Evolutionary conservation across 2,888 invertebrate species (phyloP), one percentile per base, ranked within the genome.

Genomic region (Drosophila macrospina): DNA sequence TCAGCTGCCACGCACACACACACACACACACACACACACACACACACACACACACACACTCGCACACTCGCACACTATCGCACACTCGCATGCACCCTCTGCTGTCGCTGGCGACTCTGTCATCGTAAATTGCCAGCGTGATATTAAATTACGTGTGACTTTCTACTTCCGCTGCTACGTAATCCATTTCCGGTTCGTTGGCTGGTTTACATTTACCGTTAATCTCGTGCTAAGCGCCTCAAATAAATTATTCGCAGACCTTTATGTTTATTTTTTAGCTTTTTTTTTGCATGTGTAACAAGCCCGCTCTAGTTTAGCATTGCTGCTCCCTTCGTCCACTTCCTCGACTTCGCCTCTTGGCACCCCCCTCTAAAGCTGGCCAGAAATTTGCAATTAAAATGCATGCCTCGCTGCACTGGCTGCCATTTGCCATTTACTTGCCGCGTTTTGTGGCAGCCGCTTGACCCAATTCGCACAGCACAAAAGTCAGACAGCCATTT

Each of bases 171-270:
- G 86, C 78, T 81, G 86, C 71, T 73, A 77, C 74, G 81, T 89
- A 87, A 89, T 88, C 88, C 81, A 78, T 86, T 90, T 90, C 85
- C 90, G 89, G 89, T 90, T 88, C 88, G 88, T 74, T 89, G 85
- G 73, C 65, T 85, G 74, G 74, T 70, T 79, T 82, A 89, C 89
- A 89, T 90, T 89, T 77, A 71, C 64, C 78, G 87, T 88, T 89
- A 90, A 89, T 90, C 80, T 75, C 73, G 71, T 81, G 69, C 85
- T 86, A 87, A 89, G 90, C 83, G 78, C 74, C 78, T 72, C 80
- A 78, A 81, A 89, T 89, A 89, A 89, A 89, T 88, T 88, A 89
- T 89, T 82, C 75, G 71, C 82, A 73, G 74, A 64, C 64, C 15
- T 10, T 36, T 20, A 20, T 20, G 20, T 3, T 20, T 48, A 20